Evolutionary conservation across 2,797 vertebrate species (phyloP).

Genomic region (Ptychadena robeensis): DNA sequence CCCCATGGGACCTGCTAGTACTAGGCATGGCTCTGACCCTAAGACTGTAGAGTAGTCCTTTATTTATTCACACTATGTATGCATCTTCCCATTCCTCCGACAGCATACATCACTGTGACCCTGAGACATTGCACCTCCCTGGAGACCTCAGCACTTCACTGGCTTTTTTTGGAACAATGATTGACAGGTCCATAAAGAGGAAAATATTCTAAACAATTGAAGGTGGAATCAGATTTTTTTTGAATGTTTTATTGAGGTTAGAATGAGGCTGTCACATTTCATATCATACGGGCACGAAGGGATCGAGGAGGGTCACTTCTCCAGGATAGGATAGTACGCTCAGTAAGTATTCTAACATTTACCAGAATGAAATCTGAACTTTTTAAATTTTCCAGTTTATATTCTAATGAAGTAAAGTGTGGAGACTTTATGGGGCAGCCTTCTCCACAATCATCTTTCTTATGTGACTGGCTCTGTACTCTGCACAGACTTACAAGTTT

Average conservation of each 20-base stretch:
- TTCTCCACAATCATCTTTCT: too few species aligned
- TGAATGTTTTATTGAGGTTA: slow-evolving; percentile 57
- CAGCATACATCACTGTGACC: slow-evolving; percentile 69
- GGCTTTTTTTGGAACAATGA: slow-evolving; percentile 64
- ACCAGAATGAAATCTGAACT: background rate
- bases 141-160: slow-evolving; percentile 65
- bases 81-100: slow-evolving; percentile 66
- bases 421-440: too few species aligned
- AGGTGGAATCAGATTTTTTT: slow-evolving; percentile 49
- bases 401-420: background rate
- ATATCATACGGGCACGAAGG: slow-evolving; percentile 21
- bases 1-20: slow-evolving; percentile 64
- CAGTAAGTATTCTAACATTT: background rate
- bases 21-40: slow-evolving; percentile 61
- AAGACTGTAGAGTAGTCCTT: slow-evolving; percentile 49
- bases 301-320: background rate
- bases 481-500: too few species aligned
- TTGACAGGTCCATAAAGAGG: slow-evolving; percentile 66
- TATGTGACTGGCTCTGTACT: too few species aligned
- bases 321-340: background rate
- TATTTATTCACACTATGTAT: slow-evolving; percentile 67
- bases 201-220: slow-evolving; percentile 47
- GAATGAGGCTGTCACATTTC: slow-evolving; percentile 48
- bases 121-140: slow-evolving; percentile 66
- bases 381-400: too few species aligned